phyloP scores from a whole-genome alignment of 2,113 vertebrate species.

The Eudorcas thomsonii region DNA sequence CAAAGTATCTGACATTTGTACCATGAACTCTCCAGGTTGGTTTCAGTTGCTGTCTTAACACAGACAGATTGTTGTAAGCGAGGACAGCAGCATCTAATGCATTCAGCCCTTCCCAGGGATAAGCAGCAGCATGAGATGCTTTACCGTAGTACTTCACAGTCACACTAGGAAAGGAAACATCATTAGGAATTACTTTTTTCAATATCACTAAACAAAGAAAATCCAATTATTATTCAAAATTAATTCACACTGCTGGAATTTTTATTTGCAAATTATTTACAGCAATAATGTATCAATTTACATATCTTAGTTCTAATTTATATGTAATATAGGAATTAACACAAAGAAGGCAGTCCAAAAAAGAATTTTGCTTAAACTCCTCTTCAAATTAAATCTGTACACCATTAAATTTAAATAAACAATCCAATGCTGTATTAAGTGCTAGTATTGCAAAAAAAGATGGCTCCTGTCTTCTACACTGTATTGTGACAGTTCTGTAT shows the following conservation, averaged over 20 bases:
- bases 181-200: slow-evolving; percentile 68
- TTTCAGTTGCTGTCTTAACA: slow-evolving; percentile 92
- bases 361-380: not conserved
- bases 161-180: slow-evolving; percentile 84
- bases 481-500: not conserved
- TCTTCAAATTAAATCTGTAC: not conserved
- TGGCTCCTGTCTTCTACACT: not conserved
- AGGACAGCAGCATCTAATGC: slow-evolving; percentile 93
- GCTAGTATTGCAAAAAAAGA: not conserved
- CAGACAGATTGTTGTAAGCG: slow-evolving; percentile 91
- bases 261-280: not conserved
- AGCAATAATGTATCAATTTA: not conserved
- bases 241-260: not conserved
- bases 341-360: not conserved
- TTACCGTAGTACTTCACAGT: slow-evolving; percentile 92
- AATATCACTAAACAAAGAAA: slow-evolving; percentile 21
- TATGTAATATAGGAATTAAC: not conserved
- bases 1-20: slow-evolving; percentile 77
- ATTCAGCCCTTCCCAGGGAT: slow-evolving; percentile 93
- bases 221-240: slow-evolving; percentile 6
- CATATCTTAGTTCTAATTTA: not conserved
- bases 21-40: slow-evolving; percentile 92
- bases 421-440: not conserved
- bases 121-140: slow-evolving; percentile 89
- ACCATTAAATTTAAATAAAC: not conserved